phyloP scores from a whole-genome alignment of 2,113 vertebrate species.

The Globicephala melas region DNA sequence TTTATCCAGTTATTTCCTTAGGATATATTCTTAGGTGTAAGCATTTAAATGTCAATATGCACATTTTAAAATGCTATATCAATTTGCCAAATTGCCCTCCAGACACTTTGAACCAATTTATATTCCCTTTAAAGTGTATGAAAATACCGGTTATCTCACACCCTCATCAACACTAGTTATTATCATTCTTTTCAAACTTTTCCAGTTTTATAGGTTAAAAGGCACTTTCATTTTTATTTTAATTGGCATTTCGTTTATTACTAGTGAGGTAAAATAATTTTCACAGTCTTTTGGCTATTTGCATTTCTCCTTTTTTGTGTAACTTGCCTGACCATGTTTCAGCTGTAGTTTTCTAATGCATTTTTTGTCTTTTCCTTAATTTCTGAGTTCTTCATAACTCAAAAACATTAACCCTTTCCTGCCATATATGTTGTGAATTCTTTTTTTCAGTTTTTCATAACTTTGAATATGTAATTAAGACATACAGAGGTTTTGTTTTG shows the following conservation, averaged over 20 bases:
- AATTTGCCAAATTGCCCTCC: conserved; percentile 49
- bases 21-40: conserved; percentile 24
- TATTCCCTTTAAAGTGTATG: conserved; percentile 7
- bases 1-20: conserved; percentile 32
- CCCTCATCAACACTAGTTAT: conserved; percentile 5
- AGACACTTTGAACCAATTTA: conserved; percentile 24
- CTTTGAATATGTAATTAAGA: not conserved
- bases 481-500: not conserved
- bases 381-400: not conserved
- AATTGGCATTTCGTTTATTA: conserved; percentile 36
- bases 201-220: conserved; percentile 47
- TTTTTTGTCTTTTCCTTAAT: not conserved
- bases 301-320: not conserved
- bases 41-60: not conserved
- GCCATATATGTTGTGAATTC: not conserved
- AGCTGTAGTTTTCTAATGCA: not conserved
- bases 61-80: conserved; percentile 38
- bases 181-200: conserved; percentile 48
- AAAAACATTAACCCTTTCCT: not conserved
- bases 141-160: conserved; percentile 25
- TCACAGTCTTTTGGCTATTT: conserved; percentile 20
- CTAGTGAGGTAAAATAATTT: conserved; percentile 24
- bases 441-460: conserved; percentile 3
- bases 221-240: conserved; percentile 52
- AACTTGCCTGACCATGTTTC: conserved; percentile 5